Base-by-base conservation (phyloP, 2,113 vertebrate genomes). In the Phainopepla nitens region DNA sequence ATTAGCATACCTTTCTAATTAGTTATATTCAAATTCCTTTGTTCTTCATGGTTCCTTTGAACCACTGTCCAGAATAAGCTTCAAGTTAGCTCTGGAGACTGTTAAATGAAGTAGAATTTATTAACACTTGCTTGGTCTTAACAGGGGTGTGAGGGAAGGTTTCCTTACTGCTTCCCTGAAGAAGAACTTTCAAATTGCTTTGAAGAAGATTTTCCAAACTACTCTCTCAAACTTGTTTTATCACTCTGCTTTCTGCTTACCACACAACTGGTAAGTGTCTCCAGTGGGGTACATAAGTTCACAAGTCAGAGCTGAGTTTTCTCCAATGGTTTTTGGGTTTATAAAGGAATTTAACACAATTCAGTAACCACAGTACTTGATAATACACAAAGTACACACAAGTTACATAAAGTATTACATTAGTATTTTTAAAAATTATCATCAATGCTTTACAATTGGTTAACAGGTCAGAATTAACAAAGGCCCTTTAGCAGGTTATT, bases 11-110 rank as follows among this genome's bases (percentile, higher is more conserved):
- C 50, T 91, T 65, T 82, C 85, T 58, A 73, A 92, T 91, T 77
- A 94, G 45, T 70, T 83, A 77, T 23, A 94, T 42, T 83, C 50
- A 80, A 73, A 92, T 58, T 66, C 49, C 58, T 92, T 93, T 94
- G 88, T 92, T 92, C 82, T 50, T 84, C 50, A 20, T 86, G 75
- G 77, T 77, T 96, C 39, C 82, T 95, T 92, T 93, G 92, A 96
- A 66, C 58, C 45, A 39, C 35, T 70, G 58, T 56, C 75, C 81
- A 86, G 47, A 92, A 66, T 13, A 90, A 88, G 47, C 47, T 89
- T 66, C 71, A 45, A 58, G 58, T 70, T 78, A 82, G 53, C 89
- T 91, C 87, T 84, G 65, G 65, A 93, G 84, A 70, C 81, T 50
- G 47, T 41, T 70, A 90, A 60, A 88, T 24, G 54, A 93, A 92